These are phyloP conservation scores for Bradysia coprophila DNA, from an alignment of 1,140 invertebrate genomes.

Conservation along the genomic window DNA sequence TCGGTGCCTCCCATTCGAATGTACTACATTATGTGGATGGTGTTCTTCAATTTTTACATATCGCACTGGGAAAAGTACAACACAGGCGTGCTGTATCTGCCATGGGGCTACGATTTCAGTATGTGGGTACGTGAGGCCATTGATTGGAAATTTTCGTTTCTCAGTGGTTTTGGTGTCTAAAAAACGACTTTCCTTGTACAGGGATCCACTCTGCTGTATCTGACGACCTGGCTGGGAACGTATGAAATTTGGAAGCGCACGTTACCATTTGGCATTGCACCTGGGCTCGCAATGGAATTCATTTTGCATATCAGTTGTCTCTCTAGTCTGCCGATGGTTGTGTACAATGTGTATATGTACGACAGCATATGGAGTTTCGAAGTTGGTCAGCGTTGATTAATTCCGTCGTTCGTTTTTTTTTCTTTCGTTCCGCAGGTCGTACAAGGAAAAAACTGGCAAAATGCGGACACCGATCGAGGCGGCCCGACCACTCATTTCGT, in stretches of 20 bases:
- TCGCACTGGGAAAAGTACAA: slow-evolving; percentile 98
- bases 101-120: slow-evolving; percentile 92
- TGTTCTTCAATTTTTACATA: slow-evolving; percentile 80
- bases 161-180: neutral
- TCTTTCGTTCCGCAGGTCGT: slow-evolving; percentile 38
- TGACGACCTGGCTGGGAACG: slow-evolving; percentile 35
- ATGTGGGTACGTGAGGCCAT: slow-evolving; percentile 55
- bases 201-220: slow-evolving; percentile 19
- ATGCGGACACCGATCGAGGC: slow-evolving; percentile 55
- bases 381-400: neutral
- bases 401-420: slow-evolving; percentile 4
- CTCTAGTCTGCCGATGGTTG: slow-evolving; percentile 67
- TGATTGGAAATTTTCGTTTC: neutral
- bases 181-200: slow-evolving; percentile 2
- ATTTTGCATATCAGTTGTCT: slow-evolving; percentile 67
- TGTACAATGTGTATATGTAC: slow-evolving; percentile 81
- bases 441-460: slow-evolving; percentile 64
- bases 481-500: slow-evolving; percentile 63
- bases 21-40: slow-evolving; percentile 75
- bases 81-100: slow-evolving; percentile 83
- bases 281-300: slow-evolving; percentile 64
- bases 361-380: slow-evolving; percentile 11
- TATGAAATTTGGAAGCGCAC: slow-evolving; percentile 68
- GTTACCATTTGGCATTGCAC: slow-evolving; percentile 43
- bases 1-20: slow-evolving; percentile 49